Percentiles rank a stretch among this genome's conserved stretches.
phyloP scores from a whole-genome alignment of 2,888 invertebrate genomes.

The Calephelis perditalis region DNA sequence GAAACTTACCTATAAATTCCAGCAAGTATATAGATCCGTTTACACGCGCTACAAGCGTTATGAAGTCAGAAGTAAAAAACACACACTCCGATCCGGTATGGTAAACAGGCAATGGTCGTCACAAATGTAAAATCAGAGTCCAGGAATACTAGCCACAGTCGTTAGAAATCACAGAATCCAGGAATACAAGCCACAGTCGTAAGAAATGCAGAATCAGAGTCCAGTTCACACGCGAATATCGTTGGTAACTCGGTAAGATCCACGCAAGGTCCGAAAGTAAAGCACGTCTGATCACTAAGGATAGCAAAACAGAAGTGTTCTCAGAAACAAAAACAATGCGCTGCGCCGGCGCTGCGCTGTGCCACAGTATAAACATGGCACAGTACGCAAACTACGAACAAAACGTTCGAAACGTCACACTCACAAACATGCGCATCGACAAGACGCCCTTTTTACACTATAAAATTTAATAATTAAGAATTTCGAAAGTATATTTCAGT shows the following conservation, averaged over 20 bases:
- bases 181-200: slow-evolving; percentile 14
- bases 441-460: too few relatives aligned
- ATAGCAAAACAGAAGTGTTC: slow-evolving; percentile 13
- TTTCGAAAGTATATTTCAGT: too few relatives aligned
- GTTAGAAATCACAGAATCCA: slow-evolving; percentile 13
- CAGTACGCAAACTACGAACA: too few relatives aligned
- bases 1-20: slow-evolving; percentile 12
- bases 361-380: too few relatives aligned
- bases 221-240: slow-evolving; percentile 13
- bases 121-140: slow-evolving; percentile 14
- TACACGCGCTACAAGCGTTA: slow-evolving; percentile 12
- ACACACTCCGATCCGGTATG: slow-evolving; percentile 4
- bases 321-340: too few relatives aligned
- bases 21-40: slow-evolving; percentile 14
- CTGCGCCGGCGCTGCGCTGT: too few relatives aligned
- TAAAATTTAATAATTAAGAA: too few relatives aligned
- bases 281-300: slow-evolving; percentile 14
- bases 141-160: slow-evolving; percentile 13
- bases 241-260: slow-evolving; percentile 4
- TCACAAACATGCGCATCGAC: too few relatives aligned
- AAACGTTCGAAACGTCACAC: too few relatives aligned
- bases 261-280: slow-evolving; percentile 9
- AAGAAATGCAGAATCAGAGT: slow-evolving; percentile 14
- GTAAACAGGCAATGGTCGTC: slow-evolving; percentile 13
- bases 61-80: slow-evolving; percentile 10